These are phyloP conservation scores for Dendrolimus punctatus DNA, from an alignment of 1,140 invertebrate genomes.

Conservation along the genomic window DNA sequence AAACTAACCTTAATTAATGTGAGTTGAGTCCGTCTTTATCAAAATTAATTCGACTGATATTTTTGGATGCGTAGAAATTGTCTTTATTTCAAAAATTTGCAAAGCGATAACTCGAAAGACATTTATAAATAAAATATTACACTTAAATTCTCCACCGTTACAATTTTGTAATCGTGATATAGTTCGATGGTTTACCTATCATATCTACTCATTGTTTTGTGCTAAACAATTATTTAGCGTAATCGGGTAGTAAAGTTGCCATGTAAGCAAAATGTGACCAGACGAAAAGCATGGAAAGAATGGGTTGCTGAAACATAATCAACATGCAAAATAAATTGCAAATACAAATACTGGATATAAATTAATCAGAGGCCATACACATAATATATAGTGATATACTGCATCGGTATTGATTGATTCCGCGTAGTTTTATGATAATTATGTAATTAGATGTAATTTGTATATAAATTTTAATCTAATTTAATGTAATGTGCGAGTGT, in stretches of 20 bases:
- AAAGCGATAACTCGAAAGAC: background rate
- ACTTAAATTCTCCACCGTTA: constrained; percentile 9
- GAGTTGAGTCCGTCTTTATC: constrained; percentile 50
- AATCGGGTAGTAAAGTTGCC: constrained; percentile 15
- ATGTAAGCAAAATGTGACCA: constrained; percentile 14
- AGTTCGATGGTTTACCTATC: too few relatives aligned
- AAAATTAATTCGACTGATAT: constrained; percentile 41
- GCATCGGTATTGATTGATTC: constrained; percentile 28
- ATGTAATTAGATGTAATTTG: constrained; percentile 50
- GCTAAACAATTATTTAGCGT: constrained; percentile 30
- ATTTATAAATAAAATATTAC: background rate
- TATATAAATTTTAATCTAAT: constrained; percentile 67
- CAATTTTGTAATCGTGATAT: constrained; percentile 13
- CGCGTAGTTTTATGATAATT: constrained; percentile 47
- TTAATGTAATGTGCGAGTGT: constrained; percentile 66
- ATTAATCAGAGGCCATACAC: constrained; percentile 41
- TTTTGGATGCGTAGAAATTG: constrained; percentile 5
- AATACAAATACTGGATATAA: constrained; percentile 8
- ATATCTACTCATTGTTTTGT: constrained; percentile 33
- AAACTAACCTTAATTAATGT: constrained; percentile 22
- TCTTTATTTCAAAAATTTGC: background rate
- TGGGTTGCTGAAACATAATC: constrained; percentile 18
- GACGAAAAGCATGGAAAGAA: constrained; percentile 9
- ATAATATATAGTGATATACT: constrained; percentile 25
- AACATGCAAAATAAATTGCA: constrained; percentile 8